These are phyloP conservation scores for Microtus oregoni DNA, from an alignment of 2,113 vertebrate genomes.

Conservation along the genomic window DNA sequence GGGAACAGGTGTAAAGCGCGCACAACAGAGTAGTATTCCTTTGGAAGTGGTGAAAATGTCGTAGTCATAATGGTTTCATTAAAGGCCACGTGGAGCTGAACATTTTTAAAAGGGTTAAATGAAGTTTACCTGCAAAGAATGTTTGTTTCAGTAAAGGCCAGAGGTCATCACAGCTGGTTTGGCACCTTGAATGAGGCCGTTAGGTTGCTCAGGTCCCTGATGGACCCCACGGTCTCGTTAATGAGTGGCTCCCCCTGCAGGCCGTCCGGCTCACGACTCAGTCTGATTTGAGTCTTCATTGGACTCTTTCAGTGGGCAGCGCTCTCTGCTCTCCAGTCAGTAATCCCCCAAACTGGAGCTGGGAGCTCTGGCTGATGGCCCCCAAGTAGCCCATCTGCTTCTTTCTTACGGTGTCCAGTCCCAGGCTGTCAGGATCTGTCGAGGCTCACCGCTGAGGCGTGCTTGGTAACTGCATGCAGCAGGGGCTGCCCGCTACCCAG, in stretches of 20 bases:
- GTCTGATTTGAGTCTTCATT: too few species aligned
- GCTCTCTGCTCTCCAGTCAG: not conserved
- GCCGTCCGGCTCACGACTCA: not conserved
- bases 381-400: not conserved
- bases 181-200: rapidly evolving
- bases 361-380: not conserved
- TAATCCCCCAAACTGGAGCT: not conserved
- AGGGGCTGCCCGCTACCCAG: not conserved
- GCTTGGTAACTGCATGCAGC: not conserved
- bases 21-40: not conserved
- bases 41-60: not conserved
- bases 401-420: rapidly evolving
- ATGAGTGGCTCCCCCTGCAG: not conserved
- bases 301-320: rapidly evolving
- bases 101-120: not conserved
- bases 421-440: not conserved
- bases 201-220: rapidly evolving
- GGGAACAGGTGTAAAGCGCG: not conserved
- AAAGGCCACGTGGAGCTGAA: not conserved
- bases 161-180: not conserved
- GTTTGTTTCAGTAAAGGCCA: not conserved
- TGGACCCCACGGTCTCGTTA: not conserved
- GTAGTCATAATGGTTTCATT: not conserved
- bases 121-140: not conserved
- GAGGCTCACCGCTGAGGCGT: not conserved